Evolutionary conservation across 2,113 vertebrate genomes (phyloP).

Genomic region (Malurus elegans): DNA sequence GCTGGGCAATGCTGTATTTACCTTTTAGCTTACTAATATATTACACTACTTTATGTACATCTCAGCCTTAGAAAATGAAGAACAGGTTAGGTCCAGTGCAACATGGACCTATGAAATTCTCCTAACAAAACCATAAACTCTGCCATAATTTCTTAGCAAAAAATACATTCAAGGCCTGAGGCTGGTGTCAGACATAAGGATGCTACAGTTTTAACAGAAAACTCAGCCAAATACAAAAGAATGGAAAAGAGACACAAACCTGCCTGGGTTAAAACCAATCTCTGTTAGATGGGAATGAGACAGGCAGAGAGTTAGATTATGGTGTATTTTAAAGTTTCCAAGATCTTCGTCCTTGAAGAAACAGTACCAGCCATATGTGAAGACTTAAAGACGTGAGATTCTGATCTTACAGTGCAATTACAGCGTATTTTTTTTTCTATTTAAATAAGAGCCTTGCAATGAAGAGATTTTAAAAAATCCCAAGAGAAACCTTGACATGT

Average conservation of each 20-base stretch:
- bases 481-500: not conserved
- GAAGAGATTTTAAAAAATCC: not conserved
- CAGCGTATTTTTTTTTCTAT: not conserved
- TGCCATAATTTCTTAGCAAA: not conserved
- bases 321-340: not conserved
- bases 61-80: not conserved
- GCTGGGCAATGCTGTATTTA: not conserved
- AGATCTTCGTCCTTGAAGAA: not conserved
- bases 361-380: not conserved
- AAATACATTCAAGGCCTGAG: not conserved
- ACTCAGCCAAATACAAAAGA: not conserved
- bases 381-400: not conserved
- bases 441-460: not conserved
- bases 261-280: not conserved
- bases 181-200: not conserved
- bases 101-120: not conserved
- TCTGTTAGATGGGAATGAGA: not conserved
- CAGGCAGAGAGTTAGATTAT: not conserved
- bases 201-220: not conserved
- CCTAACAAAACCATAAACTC: not conserved
- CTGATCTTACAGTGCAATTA: not conserved
- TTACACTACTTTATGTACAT: not conserved
- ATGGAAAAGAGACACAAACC: not conserved
- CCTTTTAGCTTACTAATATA: not conserved
- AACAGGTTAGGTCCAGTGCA: not conserved